Base-by-base conservation (phyloP, 1,140 invertebrate species). In the Drosophila subpulchrella region DNA sequence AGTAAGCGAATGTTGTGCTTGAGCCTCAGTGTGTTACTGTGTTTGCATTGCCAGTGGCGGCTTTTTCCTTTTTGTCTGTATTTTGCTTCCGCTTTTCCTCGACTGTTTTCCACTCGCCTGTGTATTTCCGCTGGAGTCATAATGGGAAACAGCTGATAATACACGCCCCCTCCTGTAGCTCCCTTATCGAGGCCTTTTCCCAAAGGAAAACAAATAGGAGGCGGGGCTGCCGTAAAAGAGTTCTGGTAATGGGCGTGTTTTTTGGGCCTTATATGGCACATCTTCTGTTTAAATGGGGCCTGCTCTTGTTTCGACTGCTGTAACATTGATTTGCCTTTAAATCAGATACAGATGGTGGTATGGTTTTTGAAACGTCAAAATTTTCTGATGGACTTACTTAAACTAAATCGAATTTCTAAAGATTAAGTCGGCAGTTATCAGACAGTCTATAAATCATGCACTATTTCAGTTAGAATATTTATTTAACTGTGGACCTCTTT, bases 71-170 rank as follows among this genome's bases (percentile, higher is more conserved):
- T 34, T 34, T 32, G 1, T 68, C 8, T 8, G 7, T 68, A 54
- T 30, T 59, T 53, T 70, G 51, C 46, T 70, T 80, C 62, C 67
- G 60, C 58, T 48, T 63, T 61, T 50, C 66, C 60, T 65, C 53
- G 36, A 73, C 50, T 41, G 54, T 78, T 58, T 53, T 57, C 44
- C 59, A 65, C 70, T 44, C 50, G 57, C 46, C 44, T 57, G 75
- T 81, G 66, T 61, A 78, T 82, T 86, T 86, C 83, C 83, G 78
- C 51, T 59, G 50, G 58, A 82, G 75, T 82, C 75, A 86, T 88
- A 86, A 86, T 63, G 65, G 58, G 71, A 53, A 88, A 86, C 78
- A 86, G 83, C 83, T 86, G 83, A 86, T 82, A 86, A 73, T 76
- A 81, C 68, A 74, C 55, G 44, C 36, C 58, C 44, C 41, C 6